phyloP scores from a whole-genome alignment of 23 tunicate genomes.

The Styela plicata region DNA sequence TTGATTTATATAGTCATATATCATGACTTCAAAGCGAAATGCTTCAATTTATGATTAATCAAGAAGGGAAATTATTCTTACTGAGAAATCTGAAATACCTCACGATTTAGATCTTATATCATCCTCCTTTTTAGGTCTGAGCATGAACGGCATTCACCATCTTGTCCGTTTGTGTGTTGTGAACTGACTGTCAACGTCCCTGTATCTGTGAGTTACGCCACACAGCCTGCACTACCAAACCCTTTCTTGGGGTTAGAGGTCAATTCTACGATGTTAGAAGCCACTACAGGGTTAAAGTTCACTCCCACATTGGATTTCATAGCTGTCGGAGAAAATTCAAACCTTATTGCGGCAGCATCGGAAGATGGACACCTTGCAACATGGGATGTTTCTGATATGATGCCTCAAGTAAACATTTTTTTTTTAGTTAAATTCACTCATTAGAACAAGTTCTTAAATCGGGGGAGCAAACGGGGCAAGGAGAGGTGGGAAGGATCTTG shows the following conservation, averaged over 20 bases:
- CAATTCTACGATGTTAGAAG: background rate
- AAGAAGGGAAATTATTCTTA: too few species aligned
- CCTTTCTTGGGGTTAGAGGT: background rate
- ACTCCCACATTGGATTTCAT: conserved; percentile 1
- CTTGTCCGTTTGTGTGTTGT: conserved; percentile 31
- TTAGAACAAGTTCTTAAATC: too few species aligned
- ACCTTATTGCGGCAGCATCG: conserved; percentile 9
- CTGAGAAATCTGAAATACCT: too few species aligned
- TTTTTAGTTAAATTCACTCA: too few species aligned
- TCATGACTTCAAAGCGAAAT: too few species aligned
- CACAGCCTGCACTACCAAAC: conserved; percentile 25
- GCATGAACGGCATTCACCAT: conserved; percentile 30
- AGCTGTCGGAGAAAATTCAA: conserved; percentile 6
- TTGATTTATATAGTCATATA: too few species aligned
- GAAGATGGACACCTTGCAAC: background rate
- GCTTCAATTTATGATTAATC: too few species aligned
- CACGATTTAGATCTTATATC: too few species aligned
- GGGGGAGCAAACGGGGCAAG: too few species aligned
- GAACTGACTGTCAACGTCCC: conserved; percentile 27
- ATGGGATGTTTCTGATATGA: conserved; percentile 11
- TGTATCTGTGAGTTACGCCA: background rate
- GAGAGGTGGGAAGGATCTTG: too few species aligned
- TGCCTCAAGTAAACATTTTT: conserved; percentile 9
- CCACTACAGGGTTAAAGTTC: background rate
- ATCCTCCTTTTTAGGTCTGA: conserved; percentile 17